These are phyloP conservation scores for Ectropis grisescens DNA, from an alignment of 1,140 invertebrate species.

Conservation along the genomic window DNA sequence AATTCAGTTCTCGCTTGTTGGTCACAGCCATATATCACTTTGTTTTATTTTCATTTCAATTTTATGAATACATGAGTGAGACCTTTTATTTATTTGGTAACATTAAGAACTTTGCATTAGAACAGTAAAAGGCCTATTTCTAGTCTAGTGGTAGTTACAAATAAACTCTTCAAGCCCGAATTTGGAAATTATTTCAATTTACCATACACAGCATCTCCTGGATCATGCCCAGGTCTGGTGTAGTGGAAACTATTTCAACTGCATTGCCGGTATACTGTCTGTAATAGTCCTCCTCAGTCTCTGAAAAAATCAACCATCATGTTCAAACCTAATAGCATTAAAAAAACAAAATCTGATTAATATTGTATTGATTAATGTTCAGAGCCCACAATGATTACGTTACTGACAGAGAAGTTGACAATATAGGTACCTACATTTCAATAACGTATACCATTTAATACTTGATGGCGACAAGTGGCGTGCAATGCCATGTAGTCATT, in stretches of 20 bases:
- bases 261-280: slow-evolving; percentile 10
- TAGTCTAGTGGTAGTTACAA: no score
- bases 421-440: neutral
- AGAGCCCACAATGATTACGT: neutral
- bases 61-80: neutral
- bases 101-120: no score
- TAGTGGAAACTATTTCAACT: slow-evolving; percentile 8
- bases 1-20: no score
- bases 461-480: no score
- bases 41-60: neutral
- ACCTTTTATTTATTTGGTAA: neutral
- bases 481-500: no score
- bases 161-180: neutral
- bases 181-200: slow-evolving; percentile 1
- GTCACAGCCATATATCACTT: neutral
- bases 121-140: no score
- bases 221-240: slow-evolving; percentile 31
- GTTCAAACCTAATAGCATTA: neutral
- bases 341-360: neutral
- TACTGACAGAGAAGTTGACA: neutral
- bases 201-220: slow-evolving; percentile 27
- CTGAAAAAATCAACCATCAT: slow-evolving; percentile 13
- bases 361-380: neutral
- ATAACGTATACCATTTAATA: neutral
- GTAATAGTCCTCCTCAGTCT: slow-evolving; percentile 27